Conservation (phyloP, 2,113 vertebrate genomes). For the Peromyscus californicus region DNA sequence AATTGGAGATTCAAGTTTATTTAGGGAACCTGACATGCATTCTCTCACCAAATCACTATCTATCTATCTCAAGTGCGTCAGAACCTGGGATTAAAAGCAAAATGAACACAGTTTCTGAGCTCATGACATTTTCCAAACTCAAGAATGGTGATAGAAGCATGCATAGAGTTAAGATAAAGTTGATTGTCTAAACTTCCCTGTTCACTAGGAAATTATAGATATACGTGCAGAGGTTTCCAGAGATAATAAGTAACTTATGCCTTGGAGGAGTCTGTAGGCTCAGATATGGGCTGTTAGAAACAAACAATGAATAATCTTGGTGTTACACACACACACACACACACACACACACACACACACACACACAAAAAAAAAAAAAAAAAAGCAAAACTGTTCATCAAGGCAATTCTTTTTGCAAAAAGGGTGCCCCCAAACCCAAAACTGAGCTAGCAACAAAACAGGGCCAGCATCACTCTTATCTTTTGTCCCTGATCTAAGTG, state of each 20-base stretch:
- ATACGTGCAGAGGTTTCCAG: not conserved
- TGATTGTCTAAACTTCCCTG: not conserved
- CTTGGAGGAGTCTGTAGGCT: not conserved
- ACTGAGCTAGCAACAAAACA: not conserved
- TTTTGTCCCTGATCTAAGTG: not conserved
- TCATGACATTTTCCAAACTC: conserved; percentile 3
- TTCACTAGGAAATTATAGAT: not conserved
- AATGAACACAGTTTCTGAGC: not conserved
- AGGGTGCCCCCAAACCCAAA: not conserved
- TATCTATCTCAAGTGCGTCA: not conserved
- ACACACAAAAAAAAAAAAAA: not conserved
- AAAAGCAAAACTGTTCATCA: not conserved
- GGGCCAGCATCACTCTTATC: not conserved
- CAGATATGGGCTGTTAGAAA: not conserved
- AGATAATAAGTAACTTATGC: not conserved
- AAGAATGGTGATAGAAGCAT: not conserved
- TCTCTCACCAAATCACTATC: not conserved
- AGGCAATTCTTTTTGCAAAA: not conserved
- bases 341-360: too few species aligned
- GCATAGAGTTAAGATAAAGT: not conserved
- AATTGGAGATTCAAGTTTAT: not conserved
- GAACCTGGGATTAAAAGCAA: not conserved
- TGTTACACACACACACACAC: not conserved
- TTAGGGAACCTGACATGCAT: conserved; percentile 7
- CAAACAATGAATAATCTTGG: not conserved